Conservation (phyloP, 1,140 invertebrate genomes). For the Goniozus legneri region DNA sequence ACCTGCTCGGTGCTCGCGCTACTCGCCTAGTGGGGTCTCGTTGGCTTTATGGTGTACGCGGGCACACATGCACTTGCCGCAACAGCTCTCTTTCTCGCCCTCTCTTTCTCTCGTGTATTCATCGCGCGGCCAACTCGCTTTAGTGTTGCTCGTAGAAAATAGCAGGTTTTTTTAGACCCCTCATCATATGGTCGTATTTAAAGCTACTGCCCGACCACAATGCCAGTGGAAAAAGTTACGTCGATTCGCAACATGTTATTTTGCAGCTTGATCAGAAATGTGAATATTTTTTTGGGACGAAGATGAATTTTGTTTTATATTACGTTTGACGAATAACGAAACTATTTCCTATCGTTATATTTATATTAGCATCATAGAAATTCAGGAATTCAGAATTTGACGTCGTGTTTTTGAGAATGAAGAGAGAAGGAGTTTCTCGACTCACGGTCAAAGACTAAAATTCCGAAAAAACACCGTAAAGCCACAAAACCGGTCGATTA, state of each 20-base stretch:
- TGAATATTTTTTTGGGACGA: too few relatives aligned
- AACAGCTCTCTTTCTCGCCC: slow-evolving; percentile 19
- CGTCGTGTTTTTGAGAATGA: too few relatives aligned
- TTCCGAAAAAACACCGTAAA: slow-evolving; percentile 13
- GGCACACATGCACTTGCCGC: slow-evolving; percentile 43
- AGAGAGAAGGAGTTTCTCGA: background rate
- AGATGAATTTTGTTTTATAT: too few relatives aligned
- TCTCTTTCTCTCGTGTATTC: background rate
- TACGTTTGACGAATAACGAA: too few relatives aligned
- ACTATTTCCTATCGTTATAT: too few relatives aligned
- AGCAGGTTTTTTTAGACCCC: slow-evolving; percentile 34
- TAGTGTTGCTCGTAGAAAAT: slow-evolving; percentile 25
- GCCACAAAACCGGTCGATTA: slow-evolving; percentile 37
- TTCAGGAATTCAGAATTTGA: too few relatives aligned
- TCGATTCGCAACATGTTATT: too few relatives aligned
- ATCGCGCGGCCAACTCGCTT: background rate
- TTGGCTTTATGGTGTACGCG: slow-evolving; percentile 5
- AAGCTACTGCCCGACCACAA: slow-evolving; percentile 39
- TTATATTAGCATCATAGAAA: too few relatives aligned
- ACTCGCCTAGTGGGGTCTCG: slow-evolving; percentile 22
- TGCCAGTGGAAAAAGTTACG: slow-evolving; percentile 11
- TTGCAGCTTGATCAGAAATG: too few relatives aligned
- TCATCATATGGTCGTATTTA: slow-evolving; percentile 47
- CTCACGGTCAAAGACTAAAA: background rate
- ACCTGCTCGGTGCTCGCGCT: slow-evolving; percentile 44